Evolutionary conservation across 1,140 invertebrate species (phyloP).

Genomic region (Rhagoletis pomonella): DNA sequence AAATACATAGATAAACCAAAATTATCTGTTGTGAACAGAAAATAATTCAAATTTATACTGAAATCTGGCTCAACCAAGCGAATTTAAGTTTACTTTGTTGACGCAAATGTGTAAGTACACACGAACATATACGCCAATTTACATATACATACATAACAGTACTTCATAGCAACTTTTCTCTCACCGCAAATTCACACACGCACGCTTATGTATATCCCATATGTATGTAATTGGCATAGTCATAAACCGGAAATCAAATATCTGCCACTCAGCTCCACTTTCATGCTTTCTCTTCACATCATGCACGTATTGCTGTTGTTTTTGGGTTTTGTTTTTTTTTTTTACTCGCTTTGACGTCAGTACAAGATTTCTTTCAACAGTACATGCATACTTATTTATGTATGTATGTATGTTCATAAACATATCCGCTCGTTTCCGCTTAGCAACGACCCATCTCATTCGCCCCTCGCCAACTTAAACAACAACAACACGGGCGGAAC

Average conservation of each 20-base stretch:
- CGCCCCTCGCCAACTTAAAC: too few species aligned
- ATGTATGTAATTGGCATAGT: slow-evolving; percentile 21
- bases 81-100: neutral
- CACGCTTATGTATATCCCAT: neutral
- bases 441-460: too few species aligned
- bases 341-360: slow-evolving; percentile 20
- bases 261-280: neutral
- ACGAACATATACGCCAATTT: neutral
- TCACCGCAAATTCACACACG: neutral
- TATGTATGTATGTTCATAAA: neutral
- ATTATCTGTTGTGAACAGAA: neutral
- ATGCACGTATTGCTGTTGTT: neutral
- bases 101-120: neutral
- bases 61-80: neutral
- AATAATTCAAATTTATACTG: neutral
- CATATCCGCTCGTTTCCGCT: too few species aligned
- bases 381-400: neutral
- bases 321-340: neutral
- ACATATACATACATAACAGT: neutral
- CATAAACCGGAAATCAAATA: slow-evolving; percentile 48
- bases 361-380: neutral
- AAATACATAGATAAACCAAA: neutral
- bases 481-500: neutral
- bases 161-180: neutral
- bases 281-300: neutral